phyloP scores from a whole-genome alignment of 2,113 vertebrate species.

The Monopterus albus region DNA sequence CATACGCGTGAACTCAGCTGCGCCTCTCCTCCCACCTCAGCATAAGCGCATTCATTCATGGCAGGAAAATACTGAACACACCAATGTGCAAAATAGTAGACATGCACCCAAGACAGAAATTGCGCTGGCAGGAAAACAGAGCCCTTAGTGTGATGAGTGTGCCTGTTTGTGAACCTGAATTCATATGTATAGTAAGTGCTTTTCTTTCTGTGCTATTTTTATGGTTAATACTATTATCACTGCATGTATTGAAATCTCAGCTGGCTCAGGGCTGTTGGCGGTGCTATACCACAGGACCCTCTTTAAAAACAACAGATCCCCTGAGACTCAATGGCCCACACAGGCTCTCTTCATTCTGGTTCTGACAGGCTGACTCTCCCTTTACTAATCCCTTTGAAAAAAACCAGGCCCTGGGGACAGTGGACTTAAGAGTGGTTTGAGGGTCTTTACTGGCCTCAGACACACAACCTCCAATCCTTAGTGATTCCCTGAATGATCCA shows the following conservation, averaged over 20 bases:
- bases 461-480: conserved; percentile 49
- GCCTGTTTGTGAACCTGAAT: conserved; percentile 34
- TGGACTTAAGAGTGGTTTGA: neutral
- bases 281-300: conserved; percentile 23
- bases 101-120: no score
- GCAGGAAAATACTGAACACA: no score
- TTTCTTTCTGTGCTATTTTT: conserved; percentile 12
- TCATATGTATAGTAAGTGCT: no score
- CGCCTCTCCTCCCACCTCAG: no score
- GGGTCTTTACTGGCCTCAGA: conserved; percentile 34
- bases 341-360: conserved; percentile 24
- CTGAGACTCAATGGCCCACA: conserved; percentile 28
- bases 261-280: no score
- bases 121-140: no score
- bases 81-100: no score
- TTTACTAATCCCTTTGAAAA: conserved; percentile 62
- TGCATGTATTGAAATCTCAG: conserved; percentile 29
- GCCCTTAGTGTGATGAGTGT: conserved; percentile 52
- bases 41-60: no score
- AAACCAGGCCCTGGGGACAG: conserved; percentile 30
- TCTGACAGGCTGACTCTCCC: conserved; percentile 32
- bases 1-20: no score
- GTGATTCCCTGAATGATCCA: conserved; percentile 63
- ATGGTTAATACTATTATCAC: conserved; percentile 2
- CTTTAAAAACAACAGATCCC: conserved; percentile 43